A percentile compares a stretch with the other conserved stretches of the same genome.
Evolutionary conservation across 2,888 invertebrate species (phyloP).

Genomic region (Papilio demoleus): DNA sequence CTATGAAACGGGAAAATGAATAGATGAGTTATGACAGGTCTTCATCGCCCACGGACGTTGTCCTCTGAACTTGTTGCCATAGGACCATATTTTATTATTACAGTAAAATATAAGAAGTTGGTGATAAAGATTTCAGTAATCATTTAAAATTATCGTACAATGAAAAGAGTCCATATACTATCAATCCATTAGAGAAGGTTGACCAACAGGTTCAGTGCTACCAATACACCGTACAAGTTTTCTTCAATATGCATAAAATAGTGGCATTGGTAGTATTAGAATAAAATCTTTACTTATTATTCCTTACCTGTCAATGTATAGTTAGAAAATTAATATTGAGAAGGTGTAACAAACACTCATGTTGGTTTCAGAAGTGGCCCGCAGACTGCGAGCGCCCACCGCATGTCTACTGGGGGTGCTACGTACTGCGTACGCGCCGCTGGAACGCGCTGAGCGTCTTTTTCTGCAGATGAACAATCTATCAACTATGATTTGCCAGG

Average conservation of each 20-base stretch:
- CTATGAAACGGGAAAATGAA: slow-evolving; percentile 53
- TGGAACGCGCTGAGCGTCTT: slow-evolving; percentile 85
- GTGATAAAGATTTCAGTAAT: not conserved
- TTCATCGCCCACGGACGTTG: slow-evolving; percentile 46
- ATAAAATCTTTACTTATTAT: too few species aligned
- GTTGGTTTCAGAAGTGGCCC: slow-evolving; percentile 65
- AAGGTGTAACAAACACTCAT: too few species aligned
- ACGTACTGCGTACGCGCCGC: slow-evolving; percentile 82
- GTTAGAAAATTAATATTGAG: not conserved
- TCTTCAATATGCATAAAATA: not conserved
- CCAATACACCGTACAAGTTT: not conserved
- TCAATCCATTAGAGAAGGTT: too few species aligned
- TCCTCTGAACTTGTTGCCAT: slow-evolving; percentile 16
- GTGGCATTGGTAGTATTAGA: not conserved
- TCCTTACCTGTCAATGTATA: too few species aligned
- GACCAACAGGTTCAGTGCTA: not conserved
- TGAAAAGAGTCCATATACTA: too few species aligned
- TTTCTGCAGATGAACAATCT: slow-evolving; percentile 88
- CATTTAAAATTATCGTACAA: too few species aligned
- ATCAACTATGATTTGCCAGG: slow-evolving; percentile 88
- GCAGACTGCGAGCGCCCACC: slow-evolving; percentile 67
- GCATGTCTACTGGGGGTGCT: slow-evolving; percentile 56
- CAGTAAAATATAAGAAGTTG: not conserved
- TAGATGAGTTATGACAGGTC: slow-evolving; percentile 63
- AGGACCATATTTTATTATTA: slow-evolving; percentile 28